Evolutionary conservation across 2,797 vertebrate genomes (phyloP).

Genomic region (Acanthurus tractus): DNA sequence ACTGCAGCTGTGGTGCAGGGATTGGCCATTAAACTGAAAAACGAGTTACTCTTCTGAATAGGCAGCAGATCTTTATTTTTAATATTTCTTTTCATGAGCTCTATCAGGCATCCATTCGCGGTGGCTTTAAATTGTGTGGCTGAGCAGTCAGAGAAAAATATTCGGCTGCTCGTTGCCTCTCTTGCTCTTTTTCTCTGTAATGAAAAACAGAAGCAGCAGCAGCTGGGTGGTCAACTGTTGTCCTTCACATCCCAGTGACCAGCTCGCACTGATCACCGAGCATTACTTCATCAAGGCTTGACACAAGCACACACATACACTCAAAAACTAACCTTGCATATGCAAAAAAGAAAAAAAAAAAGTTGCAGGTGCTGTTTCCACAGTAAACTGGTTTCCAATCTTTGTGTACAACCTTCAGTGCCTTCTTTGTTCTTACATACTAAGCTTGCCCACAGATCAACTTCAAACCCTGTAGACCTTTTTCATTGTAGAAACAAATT

Average conservation of each 20-base stretch:
- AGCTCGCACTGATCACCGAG: constrained; percentile 80
- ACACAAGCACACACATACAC: constrained; percentile 7
- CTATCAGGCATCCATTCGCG: constrained; percentile 13
- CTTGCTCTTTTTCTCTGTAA: constrained; percentile 29
- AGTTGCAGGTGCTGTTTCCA: too few species aligned
- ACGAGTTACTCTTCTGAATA: constrained; percentile 12
- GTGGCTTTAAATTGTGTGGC: constrained; percentile 31
- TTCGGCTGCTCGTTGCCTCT: neutral
- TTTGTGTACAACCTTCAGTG: neutral
- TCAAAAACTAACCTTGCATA: neutral
- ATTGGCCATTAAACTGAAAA: constrained; percentile 36
- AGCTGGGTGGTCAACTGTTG: constrained; percentile 78
- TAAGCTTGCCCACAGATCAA: neutral
- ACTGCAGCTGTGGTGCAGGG: constrained; percentile 23
- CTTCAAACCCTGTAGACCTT: neutral
- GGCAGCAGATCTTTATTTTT: constrained; percentile 12
- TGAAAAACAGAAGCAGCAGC: constrained; percentile 75
- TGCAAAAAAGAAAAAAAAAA: neutral
- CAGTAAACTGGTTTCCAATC: neutral
- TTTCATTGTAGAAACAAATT: neutral
- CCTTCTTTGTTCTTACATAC: neutral
- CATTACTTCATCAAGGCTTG: constrained; percentile 67
- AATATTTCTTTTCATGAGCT: neutral
- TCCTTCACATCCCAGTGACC: constrained; percentile 90
- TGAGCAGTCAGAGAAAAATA: constrained; percentile 27